Conservation (phyloP, 2,113 vertebrate genomes). For the Vimba vimba region DNA sequence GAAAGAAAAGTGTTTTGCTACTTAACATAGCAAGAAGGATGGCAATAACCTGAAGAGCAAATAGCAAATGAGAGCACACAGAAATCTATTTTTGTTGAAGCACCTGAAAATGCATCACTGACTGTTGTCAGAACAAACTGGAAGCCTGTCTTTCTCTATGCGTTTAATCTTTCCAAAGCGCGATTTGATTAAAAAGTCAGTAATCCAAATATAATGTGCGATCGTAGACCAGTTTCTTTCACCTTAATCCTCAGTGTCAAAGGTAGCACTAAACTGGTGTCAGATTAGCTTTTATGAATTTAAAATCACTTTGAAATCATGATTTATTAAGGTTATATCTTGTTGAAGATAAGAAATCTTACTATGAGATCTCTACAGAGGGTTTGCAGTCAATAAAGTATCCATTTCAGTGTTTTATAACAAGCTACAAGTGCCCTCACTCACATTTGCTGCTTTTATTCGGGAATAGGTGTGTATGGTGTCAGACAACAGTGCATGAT, state of each 20-base stretch:
- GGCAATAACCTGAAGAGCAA: no score
- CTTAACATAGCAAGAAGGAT: background rate
- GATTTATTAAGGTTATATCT: background rate
- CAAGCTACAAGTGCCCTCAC: background rate
- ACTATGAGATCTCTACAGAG: background rate
- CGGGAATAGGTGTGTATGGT: slow-evolving; percentile 90
- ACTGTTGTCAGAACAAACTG: background rate
- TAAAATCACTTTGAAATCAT: background rate
- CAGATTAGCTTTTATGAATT: background rate
- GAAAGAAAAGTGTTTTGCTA: background rate
- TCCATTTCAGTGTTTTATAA: background rate
- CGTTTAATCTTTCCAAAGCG: background rate
- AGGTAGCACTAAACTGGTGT: background rate
- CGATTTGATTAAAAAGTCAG: background rate
- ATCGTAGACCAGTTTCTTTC: background rate
- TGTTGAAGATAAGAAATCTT: background rate
- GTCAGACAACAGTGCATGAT: slow-evolving; percentile 91
- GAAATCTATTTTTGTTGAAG: background rate
- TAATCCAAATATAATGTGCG: background rate
- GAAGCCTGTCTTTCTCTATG: background rate
- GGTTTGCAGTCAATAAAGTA: background rate
- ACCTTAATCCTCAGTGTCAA: background rate
- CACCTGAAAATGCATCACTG: background rate
- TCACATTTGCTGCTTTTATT: background rate
- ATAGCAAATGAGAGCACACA: no score